Evolutionary conservation across 1,140 invertebrate genomes (phyloP), one percentile per base, ranked within the genome.

Genomic region (Drosophila carrolli): DNA sequence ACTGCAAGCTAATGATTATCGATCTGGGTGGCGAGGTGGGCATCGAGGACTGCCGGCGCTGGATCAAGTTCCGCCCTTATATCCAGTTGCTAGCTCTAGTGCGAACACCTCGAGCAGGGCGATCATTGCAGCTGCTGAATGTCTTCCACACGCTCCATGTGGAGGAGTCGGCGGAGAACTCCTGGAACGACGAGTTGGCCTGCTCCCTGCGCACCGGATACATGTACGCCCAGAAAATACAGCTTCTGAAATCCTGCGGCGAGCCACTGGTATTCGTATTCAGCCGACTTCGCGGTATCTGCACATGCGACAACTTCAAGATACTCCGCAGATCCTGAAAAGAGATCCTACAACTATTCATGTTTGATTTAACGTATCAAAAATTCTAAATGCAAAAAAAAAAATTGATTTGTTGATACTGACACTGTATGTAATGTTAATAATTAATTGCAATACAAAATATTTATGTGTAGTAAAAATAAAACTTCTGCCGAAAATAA

Each of bases 191-290:
- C 1, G 79, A 91, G 51, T 37, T 91, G n/a, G 16, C 63, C 7
- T 16, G 40, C 27, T 90, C 90, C 0, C 29, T 91, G 5, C 56
- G 47, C 4, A 1, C 23, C 0, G 90, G 80, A 0, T 41, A 76
- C 16, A n/a, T 27, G 6, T 62, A 82, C 46, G 90, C 90, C 5
- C 37, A 56, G 1, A 35, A 46, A 13, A 19, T 55, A 2, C 48
- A 76, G 7, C 13, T 90, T 2, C 46, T 73, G 4, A 75, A 67
- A 6, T 56, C 62, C 27, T 84, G 75, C 16, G 70, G 59, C 7
- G 72, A 79, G n/a, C 16, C 90, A 3, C 66, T 91, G 47, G 58
- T 82, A 10, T 91, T 80, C 40, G 57, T 91, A 6, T 91, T 91
- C 23, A 81, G 77, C 0, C 75, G 75, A 2, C 77, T 53, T 35